Conservation (phyloP, 2,113 vertebrate species). For the Isurus oxyrinchus region DNA sequence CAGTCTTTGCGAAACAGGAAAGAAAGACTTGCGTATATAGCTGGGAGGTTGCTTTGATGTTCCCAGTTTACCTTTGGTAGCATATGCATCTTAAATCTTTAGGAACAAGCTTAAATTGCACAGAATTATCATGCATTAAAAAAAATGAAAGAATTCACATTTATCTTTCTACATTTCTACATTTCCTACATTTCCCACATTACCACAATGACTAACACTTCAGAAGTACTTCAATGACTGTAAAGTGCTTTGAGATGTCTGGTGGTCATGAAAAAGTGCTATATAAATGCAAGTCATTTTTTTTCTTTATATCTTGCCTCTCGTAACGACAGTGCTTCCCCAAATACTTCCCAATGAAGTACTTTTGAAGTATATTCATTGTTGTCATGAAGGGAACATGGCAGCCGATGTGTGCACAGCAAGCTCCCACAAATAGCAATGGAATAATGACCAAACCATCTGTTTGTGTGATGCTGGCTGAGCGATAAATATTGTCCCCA, state of each 20-base stretch:
- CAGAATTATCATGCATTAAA: background rate
- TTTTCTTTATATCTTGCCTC: background rate
- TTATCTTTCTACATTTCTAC: background rate
- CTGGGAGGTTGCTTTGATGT: background rate
- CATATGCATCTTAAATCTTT: conserved; percentile 15
- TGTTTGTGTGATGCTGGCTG: background rate
- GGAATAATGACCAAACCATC: background rate
- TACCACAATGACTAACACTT: background rate
- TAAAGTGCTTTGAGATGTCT: background rate
- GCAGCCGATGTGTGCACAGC: background rate
- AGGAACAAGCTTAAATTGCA: background rate
- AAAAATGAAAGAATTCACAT: background rate
- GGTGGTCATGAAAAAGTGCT: background rate
- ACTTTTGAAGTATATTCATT: background rate
- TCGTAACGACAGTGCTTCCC: background rate
- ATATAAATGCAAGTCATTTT: background rate
- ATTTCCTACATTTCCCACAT: background rate
- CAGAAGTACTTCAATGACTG: background rate
- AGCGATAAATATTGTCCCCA: background rate
- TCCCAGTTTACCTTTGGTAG: background rate
- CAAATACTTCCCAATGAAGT: background rate
- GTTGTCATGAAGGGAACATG: background rate
- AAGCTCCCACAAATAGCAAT: background rate
- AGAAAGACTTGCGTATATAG: background rate
- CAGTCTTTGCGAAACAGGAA: background rate